Evolutionary conservation across 2,888 invertebrate genomes (phyloP), one percentile per base, ranked within the genome.

Genomic region (Drosophila stalkeri): DNA sequence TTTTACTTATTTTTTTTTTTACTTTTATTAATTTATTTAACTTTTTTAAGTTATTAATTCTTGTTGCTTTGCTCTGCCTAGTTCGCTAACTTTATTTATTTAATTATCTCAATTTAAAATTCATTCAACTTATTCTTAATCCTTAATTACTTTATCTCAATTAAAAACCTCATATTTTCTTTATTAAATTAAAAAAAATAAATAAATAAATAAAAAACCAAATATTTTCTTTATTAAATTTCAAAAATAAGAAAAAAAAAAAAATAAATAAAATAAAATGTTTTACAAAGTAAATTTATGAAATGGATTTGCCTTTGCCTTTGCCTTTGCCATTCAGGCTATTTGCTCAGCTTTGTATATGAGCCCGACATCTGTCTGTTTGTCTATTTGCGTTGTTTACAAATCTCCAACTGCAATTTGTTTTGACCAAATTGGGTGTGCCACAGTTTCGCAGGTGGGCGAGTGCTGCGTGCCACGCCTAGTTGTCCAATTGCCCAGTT

Each of bases 321-420:
- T 43, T 54, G 0, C 2, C 41, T 14, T 20, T 16, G 27, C n/a
- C 8, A 14, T 35, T 44, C 33, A 6, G 20, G 23, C 52, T 35
- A 54, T 23, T 67, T 51, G 18, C 37, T 52, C 16, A 27, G 12
- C 33, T 35, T 57, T 51, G 27, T 12, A 18, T 39, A 18, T 49
- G 49, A 31, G 37, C 51, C 37, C 6, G 7, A 18, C 12, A 8
- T 35, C 33, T 20, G 20, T 35, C 33, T 20, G 20, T 51, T 33
- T 51, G 49, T 23, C 52, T 52, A 55, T 41, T 41, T 12, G 35
- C 0, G 33, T 8, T 18, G 44, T 27, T 37, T n/a, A 46, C 43
- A 23, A 49, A 51, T 62, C 31, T 47, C n/a, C 7, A 37, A 27
- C 41, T 62, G 54, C 49, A 20, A 59, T 23, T 71, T 52, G 61